phyloP scores from a whole-genome alignment of 2,113 vertebrate genomes.

The Oxyruncus cristatus region DNA sequence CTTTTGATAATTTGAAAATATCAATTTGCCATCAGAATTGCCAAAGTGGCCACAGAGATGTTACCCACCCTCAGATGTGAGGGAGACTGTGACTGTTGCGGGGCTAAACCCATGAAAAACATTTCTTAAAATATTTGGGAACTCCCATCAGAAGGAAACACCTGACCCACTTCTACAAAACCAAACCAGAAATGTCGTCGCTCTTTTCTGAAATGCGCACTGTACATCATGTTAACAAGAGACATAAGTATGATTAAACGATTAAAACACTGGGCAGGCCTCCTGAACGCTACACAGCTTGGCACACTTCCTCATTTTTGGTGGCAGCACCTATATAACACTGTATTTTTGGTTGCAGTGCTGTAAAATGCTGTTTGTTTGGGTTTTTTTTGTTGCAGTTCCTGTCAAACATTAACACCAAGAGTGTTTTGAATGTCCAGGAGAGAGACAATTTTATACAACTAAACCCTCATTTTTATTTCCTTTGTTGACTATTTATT shows the following conservation, averaged over 20 bases:
- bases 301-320: not conserved
- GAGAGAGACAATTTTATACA: not conserved
- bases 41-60: not conserved
- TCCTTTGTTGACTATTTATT: not conserved
- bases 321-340: not conserved
- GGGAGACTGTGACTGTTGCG: not conserved
- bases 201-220: not conserved
- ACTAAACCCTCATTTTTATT: not conserved
- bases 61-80: not conserved
- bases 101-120: not conserved
- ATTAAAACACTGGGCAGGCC: not conserved
- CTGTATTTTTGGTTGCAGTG: not conserved
- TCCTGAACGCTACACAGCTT: accelerated
- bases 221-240: not conserved
- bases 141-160: not conserved
- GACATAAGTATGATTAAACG: not conserved
- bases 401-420: not conserved
- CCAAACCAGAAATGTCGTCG: not conserved
- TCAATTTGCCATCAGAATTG: not conserved
- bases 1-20: not conserved
- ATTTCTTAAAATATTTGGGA: not conserved
- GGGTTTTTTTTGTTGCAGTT: not conserved
- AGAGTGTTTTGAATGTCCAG: not conserved
- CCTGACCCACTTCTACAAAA: not conserved
- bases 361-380: not conserved